Percentiles rank a stretch among this genome's conserved stretches.
Evolutionary conservation across 2,113 vertebrate genomes (phyloP).

Genomic region (Phalacrocorax pelagicus): DNA sequence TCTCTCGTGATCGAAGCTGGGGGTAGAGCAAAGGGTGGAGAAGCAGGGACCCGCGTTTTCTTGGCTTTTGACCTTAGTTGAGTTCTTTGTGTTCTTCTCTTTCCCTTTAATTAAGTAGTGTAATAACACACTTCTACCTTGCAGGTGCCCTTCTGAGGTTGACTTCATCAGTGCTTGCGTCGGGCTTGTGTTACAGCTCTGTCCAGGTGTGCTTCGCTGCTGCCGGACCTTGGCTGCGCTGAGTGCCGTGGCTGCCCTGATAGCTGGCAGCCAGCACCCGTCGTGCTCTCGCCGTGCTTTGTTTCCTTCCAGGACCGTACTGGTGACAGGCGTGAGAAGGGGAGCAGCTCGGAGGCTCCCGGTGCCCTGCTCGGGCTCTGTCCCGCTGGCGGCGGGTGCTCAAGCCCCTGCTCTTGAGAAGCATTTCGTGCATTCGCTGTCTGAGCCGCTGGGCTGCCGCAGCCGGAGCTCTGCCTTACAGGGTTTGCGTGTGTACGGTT

Average conservation of each 20-base stretch:
- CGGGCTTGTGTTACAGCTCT: neutral
- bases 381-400: rapidly evolving
- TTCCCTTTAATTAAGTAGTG: neutral
- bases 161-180: neutral
- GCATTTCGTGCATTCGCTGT: rapidly evolving
- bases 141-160: neutral
- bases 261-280: neutral
- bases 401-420: neutral
- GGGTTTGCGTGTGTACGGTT: neutral
- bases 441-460: neutral
- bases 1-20: neutral
- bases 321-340: rapidly evolving
- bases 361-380: neutral
- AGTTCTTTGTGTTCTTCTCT: neutral
- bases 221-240: neutral
- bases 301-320: neutral
- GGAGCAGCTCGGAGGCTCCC: rapidly evolving
- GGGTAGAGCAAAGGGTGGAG: neutral
- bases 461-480: neutral
- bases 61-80: neutral
- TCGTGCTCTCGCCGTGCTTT: rapidly evolving
- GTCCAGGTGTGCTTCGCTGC: neutral
- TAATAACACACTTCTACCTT: neutral
- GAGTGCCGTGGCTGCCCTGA: neutral
- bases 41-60: neutral